Evolutionary conservation across 2,113 vertebrate species (phyloP), one percentile per base, ranked within the genome.

Genomic region (Sula dactylatra): DNA sequence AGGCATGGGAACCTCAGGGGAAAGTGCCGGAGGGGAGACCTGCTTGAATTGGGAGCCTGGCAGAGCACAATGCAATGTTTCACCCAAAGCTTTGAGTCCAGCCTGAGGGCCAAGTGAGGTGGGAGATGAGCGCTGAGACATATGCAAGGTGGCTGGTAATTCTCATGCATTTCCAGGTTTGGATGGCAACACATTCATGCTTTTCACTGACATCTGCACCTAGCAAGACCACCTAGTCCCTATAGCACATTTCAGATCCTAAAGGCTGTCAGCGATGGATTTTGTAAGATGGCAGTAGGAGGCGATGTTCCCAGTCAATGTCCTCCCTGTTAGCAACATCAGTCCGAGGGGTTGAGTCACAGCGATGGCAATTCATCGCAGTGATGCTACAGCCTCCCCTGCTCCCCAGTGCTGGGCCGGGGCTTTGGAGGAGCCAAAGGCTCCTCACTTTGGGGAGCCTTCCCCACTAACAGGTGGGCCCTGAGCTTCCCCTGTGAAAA

Each of bases 1-100:
- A 88, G 42, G 59, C 47, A 54, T 0, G 0, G 3, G 7, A 77
- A 54, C 2, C 0, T 65, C 42, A 13, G 8, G 47, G 47, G 58
- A 8, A 4, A 40, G 24, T 49, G 42, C 61, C 8, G 5, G 36
- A 82, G 54, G 52, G 25, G 70, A 69, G 36, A 85, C 52, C 31
- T 45, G n/a, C 62, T 80, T 6, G 3, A 10, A 56, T 77, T 1
- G 0, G 36, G 31, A 81, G 27, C 29, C 24, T 81, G 58, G 24
- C 54, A 80, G 13, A 66, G 27, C 38, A 45, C 42, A 26, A 12
- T 1, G 2, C 56, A 84, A 3, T 2, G 1, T 50, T 69, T 90
- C n/a, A 59, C 26, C 81, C 19, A 3, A 15, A 40, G 44, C 24
- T 82, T 44, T 32, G 22, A 56, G 65, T 52, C 62, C 62, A 82